Base-by-base conservation (phyloP, 2,113 vertebrate species). In the Larimichthys polyactis region DNA sequence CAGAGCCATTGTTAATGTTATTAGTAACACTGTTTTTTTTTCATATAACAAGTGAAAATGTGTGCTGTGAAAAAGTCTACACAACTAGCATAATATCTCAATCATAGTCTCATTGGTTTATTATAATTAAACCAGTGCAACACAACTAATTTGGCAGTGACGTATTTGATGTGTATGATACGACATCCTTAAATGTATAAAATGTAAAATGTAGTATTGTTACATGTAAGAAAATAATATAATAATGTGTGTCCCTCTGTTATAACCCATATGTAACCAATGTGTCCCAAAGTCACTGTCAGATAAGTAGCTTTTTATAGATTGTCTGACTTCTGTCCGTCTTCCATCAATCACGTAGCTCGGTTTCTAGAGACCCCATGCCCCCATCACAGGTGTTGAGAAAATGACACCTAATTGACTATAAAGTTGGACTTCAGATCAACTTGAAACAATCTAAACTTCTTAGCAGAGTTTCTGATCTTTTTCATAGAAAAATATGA, bases 241-340 rank as follows among this genome's bases (percentile, higher is more conserved):
- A n/a, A n/a, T 11, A 57, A 19, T 40, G 52, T 60, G 40, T 59
- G 8, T 16, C 51, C 20, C 19, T 3, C 7, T 54, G 20, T 54
- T 54, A 51, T 19, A 51, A 17, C 6, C 49, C 5, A 36, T 43
- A 11, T 20, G 17, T 24, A 15, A 48, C 27, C 27, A 48, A 66
- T 68, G 27, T 4, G 29, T 66, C 14, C 24, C 40, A 57, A 29
- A 60, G 48, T 51, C 27, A 8, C 66, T 69, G 20, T 59, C 27
- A 78, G 49, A 59, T 22, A 22, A 17, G 52, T 19, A 22, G 52
- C 64, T 77, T 19, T 72, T 60, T 65, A 43, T 19, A 32, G 75
- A 32, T 44, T 16, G 11, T 27, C 74, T 76, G 74, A 52, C 17
- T 51, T 19, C 48, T 32, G 11, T 19, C 51, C 6, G 24, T 32